Evolutionary conservation across 2,888 invertebrate species (phyloP), one percentile per base, ranked within the genome.

Genomic region (Lasioglossum villosulum): DNA sequence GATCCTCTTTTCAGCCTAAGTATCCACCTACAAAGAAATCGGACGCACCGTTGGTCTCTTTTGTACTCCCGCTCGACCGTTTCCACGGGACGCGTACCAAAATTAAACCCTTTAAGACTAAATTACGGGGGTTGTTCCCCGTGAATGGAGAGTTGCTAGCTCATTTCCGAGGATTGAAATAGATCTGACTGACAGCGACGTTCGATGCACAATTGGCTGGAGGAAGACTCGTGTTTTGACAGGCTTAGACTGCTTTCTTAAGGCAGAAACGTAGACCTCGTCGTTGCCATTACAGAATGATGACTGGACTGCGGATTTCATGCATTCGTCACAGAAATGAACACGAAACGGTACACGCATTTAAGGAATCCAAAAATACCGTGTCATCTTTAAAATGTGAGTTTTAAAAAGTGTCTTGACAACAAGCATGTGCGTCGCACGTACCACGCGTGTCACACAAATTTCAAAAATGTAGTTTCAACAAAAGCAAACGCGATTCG

Each of bases 1-100:
- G 80, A 78, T 82, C 70, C 78, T 56, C 83, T 71, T 79, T 73
- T 81, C 80, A 75, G 70, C 42, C 78, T 56, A 75, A 68, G 83
- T 63, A 80, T 70, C 82, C 73, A 42, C 75, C 78, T 56, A 81
- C 63, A 70, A 73, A 45, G 81, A 59, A 30, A 42, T 19, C 34
- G 56, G 16, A 37, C 71, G 56, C 59, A 10, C 45, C 30, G 71
- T 63, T 78, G 75, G 48, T 73, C 78, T 48, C 78, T 66, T 63
- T 84, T 82, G 84, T 78, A 71, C 56, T 42, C 73, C 34, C 37
- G 70, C 42, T n/a, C 75, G 75, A 27, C 16, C 68, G 66, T 82
- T 73, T 74, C 72, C 42, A 42, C 42, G 19, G 16, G 39, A 70
- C 39, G 5, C 70, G 70, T n/a, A 39, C 70, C n/a, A 14, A 70